Conservation (phyloP, 2,113 vertebrate genomes). For the Sceloporus undulatus region DNA sequence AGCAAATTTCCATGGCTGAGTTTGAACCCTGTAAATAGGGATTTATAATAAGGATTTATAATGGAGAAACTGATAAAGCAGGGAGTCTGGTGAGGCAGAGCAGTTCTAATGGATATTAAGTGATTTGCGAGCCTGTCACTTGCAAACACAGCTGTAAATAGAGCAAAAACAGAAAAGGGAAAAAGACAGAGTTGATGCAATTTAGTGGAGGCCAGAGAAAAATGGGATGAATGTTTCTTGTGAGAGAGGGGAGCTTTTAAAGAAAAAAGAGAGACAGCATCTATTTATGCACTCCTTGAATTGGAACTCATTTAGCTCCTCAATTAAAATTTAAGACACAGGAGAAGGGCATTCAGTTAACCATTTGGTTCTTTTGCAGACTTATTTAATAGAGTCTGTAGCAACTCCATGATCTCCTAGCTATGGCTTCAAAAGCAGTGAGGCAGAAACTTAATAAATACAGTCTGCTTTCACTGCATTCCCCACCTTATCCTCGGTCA, state of each 20-base stretch:
- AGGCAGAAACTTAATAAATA: constrained; percentile 81
- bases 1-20: constrained; percentile 14
- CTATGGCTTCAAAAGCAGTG: constrained; percentile 65
- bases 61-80: constrained; percentile 47
- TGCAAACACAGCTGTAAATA: constrained; percentile 76
- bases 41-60: constrained; percentile 19
- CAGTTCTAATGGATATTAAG: constrained; percentile 75
- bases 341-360: constrained; percentile 63
- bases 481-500: neutral
- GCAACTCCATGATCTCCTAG: constrained; percentile 65
- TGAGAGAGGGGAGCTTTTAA: constrained; percentile 38
- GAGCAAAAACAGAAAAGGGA: constrained; percentile 47
- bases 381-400: constrained; percentile 79
- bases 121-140: constrained; percentile 72
- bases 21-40: constrained; percentile 2
- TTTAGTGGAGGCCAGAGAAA: constrained; percentile 60
- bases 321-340: constrained; percentile 82
- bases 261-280: constrained; percentile 69
- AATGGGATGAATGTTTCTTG: constrained; percentile 60
- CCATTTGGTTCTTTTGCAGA: constrained; percentile 75
- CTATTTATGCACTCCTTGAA: constrained; percentile 67
- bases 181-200: constrained; percentile 58
- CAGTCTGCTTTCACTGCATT: constrained; percentile 35
- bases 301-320: constrained; percentile 73
- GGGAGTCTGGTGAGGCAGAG: constrained; percentile 56